phyloP scores from a whole-genome alignment of 23 tunicate species.

The Ciona savignyi region DNA sequence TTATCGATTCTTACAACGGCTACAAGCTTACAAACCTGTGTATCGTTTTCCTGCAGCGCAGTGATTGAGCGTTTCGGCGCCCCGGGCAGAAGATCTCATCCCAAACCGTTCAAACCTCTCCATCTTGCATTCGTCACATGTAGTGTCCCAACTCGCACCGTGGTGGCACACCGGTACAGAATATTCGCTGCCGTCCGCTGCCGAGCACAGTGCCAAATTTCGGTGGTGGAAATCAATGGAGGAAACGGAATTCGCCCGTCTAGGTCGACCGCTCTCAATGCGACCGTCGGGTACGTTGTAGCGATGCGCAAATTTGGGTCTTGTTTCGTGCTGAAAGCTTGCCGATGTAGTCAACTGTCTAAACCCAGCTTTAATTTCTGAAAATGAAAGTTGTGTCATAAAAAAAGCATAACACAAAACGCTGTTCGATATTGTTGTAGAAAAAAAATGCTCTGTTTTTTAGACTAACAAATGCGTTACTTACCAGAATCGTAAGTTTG shows the following conservation, averaged over 20 bases:
- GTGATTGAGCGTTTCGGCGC: neutral
- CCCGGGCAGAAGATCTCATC: neutral
- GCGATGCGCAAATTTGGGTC: neutral
- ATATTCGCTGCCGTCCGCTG: neutral
- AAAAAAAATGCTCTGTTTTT: no score
- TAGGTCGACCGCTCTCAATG: neutral
- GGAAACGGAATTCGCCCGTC: neutral
- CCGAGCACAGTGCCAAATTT: neutral
- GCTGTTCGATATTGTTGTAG: no score
- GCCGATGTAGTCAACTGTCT: neutral
- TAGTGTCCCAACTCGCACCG: neutral
- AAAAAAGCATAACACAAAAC: no score
- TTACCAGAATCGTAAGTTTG: no score
- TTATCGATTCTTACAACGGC: no score
- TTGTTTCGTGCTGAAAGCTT: neutral
- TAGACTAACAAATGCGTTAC: no score
- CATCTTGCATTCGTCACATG: neutral
- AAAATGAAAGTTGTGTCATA: no score
- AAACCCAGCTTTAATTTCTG: neutral
- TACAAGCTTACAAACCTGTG: neutral
- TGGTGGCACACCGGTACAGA: neutral
- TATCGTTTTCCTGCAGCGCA: neutral
- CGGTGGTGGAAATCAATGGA: neutral
- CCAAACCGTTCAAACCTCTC: neutral
- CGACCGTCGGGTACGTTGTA: neutral